These are phyloP conservation scores for Platynereis dumerilii DNA, from an alignment of 2,888 invertebrate species.

Conservation along the genomic window DNA sequence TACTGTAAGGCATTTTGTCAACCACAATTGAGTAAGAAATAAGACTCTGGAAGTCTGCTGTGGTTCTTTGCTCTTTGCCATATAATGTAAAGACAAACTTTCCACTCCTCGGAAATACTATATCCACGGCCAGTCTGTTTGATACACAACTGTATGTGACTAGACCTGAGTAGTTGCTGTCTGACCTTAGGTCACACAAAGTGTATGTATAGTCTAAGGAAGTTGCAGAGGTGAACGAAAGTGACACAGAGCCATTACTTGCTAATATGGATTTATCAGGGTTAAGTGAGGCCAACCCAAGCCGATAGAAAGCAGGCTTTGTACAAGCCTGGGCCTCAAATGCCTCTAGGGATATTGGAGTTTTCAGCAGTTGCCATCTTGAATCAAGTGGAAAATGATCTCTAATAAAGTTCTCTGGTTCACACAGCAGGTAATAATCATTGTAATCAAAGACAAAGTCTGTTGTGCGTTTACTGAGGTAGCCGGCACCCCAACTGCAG, in stretches of 20 bases:
- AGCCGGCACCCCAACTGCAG: neutral
- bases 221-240: neutral
- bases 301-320: neutral
- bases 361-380: conserved; percentile 8
- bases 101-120: no score
- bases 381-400: conserved; percentile 7
- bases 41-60: no score
- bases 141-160: no score
- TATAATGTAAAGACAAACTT: no score
- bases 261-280: neutral
- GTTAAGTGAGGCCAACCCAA: neutral
- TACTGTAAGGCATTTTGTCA: no score
- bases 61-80: no score
- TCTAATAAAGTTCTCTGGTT: neutral
- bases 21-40: no score
- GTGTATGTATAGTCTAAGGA: neutral
- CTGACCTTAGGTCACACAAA: neutral
- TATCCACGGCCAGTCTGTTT: no score
- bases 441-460: neutral
- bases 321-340: neutral
- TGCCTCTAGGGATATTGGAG: neutral
- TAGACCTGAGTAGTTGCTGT: no score
- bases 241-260: neutral
- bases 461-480: neutral
- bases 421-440: neutral